Base-by-base conservation (phyloP, 2,888 invertebrate species). In the Gymnocheta viridis region DNA sequence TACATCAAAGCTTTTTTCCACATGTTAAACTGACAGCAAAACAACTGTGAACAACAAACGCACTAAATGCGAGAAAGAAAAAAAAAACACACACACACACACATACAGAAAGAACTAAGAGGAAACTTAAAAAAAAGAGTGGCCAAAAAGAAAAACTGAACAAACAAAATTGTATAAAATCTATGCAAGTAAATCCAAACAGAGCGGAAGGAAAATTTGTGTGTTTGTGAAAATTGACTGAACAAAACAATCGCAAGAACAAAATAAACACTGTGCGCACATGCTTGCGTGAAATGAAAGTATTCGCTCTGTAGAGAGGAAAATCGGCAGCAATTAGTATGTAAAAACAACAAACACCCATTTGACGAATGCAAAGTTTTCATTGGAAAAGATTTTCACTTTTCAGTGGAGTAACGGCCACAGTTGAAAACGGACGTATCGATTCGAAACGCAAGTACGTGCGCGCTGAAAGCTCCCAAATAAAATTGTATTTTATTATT, bases 401-500 rank as follows among this genome's bases (percentile, higher is more conserved):
- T 82, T 87, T 89, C 88, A 90, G 89, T 91, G 89, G 89, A 90
- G 89, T 89, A 89, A 89, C 89, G 89, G 89, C 89, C 90, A 91
- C 89, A 90, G 89, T 87, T 87, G 90, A 87, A 89, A 87, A 87
- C 90, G 90, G 89, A 89, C 89, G 89, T 89, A 87, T 82, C 86
- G 81, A 79, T 27, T 81, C 84, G 73, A 82, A 82, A 74, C 74
- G 44, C 66, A 67, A 82, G 82, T 86, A 78, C 86, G 87, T 80
- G 74, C 62, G 85, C 82, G 85, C 85, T 83, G 76, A 80, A 83
- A 80, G 85, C 84, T 86, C 85, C 85, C 81, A 85, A 81, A 74
- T 76, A 78, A 74, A 83, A 80, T 72, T 82, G 80, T 80, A 80
- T 80, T 80, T 83, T 70, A 49, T 69, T 69, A 69, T 56, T 47